Base-by-base conservation (phyloP, 1,140 invertebrate genomes). In the Drosophila elegans region DNA sequence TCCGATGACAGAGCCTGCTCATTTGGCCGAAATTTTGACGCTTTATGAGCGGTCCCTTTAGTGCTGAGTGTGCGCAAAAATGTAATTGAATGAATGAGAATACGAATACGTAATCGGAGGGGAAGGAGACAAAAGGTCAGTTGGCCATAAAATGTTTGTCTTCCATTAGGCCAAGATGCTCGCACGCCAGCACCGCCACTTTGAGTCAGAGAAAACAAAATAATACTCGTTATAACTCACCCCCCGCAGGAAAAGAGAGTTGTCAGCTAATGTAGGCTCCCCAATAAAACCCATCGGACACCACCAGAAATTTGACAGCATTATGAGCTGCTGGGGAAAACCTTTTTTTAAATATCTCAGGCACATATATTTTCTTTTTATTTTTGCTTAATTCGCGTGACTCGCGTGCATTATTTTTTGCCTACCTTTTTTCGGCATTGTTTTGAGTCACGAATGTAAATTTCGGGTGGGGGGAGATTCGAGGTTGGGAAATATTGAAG, bases 11-110 rank as follows among this genome's bases (percentile, higher is more conserved):
- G 55, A 54, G 60, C 66, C 49, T 71, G 85, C 77, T 89, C 80
- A 89, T 89, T 89, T 89, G 84, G 51, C 41, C 84, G 73, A 84
- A 85, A 80, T 88, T 84, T 89, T 89, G 84, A 84, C 84, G 84
- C 84, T 89, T 89, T 89, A 89, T 89, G 84, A 89, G 80, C 68
- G 68, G 84, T 89, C 84, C 84, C 84, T 89, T 89, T 89, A 89
- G 84, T 89, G 84, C 84, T 89, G 84, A 89, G 77, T 89, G 77
- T 89, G 84, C 84, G 80, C 84, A 89, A 89, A 88, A 89, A 89
- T 89, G 84, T 89, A 89, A 89, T 89, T 89, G 84, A 89, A 89
- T 89, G 84, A 88, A 67, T 27, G 56, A 25, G 55, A 75, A 49
- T 49, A 38, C 51, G 55, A 75, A 49, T 49, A 38, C 51, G 51